Evolutionary conservation across 2,888 invertebrate species (phyloP), one percentile per base, ranked within the genome.

Genomic region (Sussaba pulchella): DNA sequence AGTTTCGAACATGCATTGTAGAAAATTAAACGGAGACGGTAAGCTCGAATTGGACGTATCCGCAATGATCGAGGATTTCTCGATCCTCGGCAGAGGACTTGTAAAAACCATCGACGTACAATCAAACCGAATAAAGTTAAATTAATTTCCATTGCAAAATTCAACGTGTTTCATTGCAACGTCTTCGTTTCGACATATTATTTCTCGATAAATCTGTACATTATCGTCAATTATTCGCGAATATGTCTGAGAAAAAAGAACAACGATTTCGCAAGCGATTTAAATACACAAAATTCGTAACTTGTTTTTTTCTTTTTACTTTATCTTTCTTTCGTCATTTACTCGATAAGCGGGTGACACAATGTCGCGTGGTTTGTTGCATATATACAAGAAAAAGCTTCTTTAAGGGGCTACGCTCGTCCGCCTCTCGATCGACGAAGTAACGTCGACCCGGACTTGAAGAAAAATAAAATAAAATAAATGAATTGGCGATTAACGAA

Each of bases 21-120:
- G 94, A 12, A 94, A 92, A 82, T 92, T 94, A 0, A 85, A 89
- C 12, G 75, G 83, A 0, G 93, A 92, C 1, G 93, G 93, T 0
- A 93, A 94, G 85, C 93, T 96, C 82, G 90, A 92, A 75, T 93
- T 95, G 50, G 95, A 97, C 89, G 89, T 93, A 0, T 94, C 94
- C n/a, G 95, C 95, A 0, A 92, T 96, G 64, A 88, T 96, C 1
- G 95, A 96, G 89, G 96, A 96, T 90, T 96, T 97, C 92, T 93
- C 94, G 87, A 91, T 95, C 63, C 85, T 96, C 41, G 97, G 97
- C 1, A 92, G 93, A 43, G 96, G 95, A 8, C 90, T 97, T 5
- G 95, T 97, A 0, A 92, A 92, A 79, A 92, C 93, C 67, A 93
- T 97, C 74, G 93, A 94, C 73, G 74, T 89, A 71, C 87, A 86